Evolutionary conservation across 2,888 invertebrate genomes (phyloP).

Genomic region (Rhingia rostrata): DNA sequence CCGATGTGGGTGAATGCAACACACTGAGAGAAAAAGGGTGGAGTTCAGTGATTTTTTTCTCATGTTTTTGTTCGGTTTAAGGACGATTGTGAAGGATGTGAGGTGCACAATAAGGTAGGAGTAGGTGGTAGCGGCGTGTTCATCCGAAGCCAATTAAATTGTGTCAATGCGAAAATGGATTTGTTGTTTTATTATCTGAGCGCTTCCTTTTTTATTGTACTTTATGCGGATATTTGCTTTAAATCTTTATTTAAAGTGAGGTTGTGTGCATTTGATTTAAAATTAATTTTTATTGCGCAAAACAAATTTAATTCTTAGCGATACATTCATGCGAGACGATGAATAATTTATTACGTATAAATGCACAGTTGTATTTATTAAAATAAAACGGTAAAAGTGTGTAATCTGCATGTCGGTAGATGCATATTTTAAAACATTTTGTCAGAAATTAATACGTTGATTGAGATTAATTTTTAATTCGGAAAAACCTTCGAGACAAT

Average conservation of each 20-base stretch:
- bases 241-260: conserved; percentile 36
- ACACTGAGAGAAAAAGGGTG: conserved; percentile 1
- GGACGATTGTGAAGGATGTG: not conserved
- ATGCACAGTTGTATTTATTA: conserved; percentile 10
- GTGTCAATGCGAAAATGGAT: conserved; percentile 63
- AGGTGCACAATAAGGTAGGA: not conserved
- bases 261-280: not conserved
- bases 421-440: not conserved
- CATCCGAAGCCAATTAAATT: conserved; percentile 70
- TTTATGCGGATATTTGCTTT: conserved; percentile 17
- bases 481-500: not conserved
- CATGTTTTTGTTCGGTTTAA: not conserved
- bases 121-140: conserved; percentile 7
- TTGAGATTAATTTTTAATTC: not conserved
- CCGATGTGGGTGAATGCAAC: conserved; percentile 16
- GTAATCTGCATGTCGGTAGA: not conserved
- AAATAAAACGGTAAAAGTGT: not conserved
- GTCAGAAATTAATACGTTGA: not conserved
- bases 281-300: conserved; percentile 18
- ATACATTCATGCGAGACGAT: not conserved
- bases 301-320: not conserved
- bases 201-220: conserved; percentile 28
- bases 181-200: conserved; percentile 49
- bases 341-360: conserved; percentile 7
- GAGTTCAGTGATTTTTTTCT: not conserved